Percentiles rank a stretch among this genome's conserved stretches.
phyloP scores from a whole-genome alignment of 2,888 invertebrate species.

The Sympetrum striolatum region DNA sequence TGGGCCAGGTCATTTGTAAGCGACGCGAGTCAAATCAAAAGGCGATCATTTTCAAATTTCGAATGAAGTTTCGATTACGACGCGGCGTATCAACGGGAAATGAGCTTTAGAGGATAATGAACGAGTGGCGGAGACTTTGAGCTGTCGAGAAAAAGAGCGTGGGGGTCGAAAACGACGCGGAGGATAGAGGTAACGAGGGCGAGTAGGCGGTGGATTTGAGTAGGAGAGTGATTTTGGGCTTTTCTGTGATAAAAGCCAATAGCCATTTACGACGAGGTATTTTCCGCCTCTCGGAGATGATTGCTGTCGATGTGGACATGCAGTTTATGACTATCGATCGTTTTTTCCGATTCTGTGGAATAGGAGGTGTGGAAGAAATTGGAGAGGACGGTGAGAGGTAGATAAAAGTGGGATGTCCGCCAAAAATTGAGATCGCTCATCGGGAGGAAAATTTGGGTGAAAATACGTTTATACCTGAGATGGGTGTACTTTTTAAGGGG shows the following conservation, averaged over 20 bases:
- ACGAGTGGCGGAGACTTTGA: not conserved
- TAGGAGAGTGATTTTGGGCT: conserved; percentile 71
- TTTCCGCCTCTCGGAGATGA: not conserved
- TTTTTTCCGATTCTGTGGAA: not conserved
- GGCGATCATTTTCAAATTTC: not conserved
- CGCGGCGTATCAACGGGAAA: not conserved
- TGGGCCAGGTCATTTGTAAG: not conserved
- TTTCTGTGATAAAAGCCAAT: not conserved
- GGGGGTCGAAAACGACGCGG: not conserved
- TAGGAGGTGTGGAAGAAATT: not conserved
- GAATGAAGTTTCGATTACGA: not conserved
- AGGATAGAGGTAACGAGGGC: not conserved
- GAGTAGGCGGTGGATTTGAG: conserved; percentile 68
- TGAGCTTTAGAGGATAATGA: not conserved
- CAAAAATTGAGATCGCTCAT: not conserved
- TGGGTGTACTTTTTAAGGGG: too few species aligned
- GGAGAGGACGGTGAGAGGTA: not conserved
- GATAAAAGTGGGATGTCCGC: not conserved
- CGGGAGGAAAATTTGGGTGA: not conserved
- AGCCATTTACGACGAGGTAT: conserved; percentile 1
- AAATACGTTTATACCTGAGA: too few species aligned
- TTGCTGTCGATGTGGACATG: not conserved
- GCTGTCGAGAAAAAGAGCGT: not conserved
- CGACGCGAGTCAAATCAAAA: not conserved
- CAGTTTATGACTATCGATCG: not conserved